These are phyloP conservation scores for Synanthedon formicaeformis DNA, from an alignment of 2,888 invertebrate genomes.

Conservation along the genomic window DNA sequence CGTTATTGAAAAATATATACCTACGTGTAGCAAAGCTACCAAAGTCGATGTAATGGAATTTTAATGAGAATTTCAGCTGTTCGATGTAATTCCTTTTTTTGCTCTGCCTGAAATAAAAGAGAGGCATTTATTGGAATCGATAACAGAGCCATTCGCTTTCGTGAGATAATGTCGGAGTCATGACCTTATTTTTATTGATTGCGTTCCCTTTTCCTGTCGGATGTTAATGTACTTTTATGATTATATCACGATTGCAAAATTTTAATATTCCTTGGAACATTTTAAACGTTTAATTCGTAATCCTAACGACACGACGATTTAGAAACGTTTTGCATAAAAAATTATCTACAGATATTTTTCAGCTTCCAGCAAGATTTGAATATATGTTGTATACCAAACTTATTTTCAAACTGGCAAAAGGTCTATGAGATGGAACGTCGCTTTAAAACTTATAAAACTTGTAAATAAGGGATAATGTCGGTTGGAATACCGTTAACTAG, in stretches of 20 bases:
- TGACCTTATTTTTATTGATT: conserved; percentile 37
- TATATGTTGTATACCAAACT: no score
- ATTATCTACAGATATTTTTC: no score
- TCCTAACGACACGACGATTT: no score
- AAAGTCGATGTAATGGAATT: conserved; percentile 54
- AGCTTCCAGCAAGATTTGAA: no score
- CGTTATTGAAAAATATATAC: conserved; percentile 7
- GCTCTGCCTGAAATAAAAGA: conserved; percentile 34
- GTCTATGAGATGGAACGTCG: no score
- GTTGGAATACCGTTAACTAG: no score
- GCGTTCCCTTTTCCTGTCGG: conserved; percentile 5
- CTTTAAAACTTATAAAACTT: no score
- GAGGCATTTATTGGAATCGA: conserved; percentile 44
- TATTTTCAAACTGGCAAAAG: no score
- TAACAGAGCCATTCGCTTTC: conserved; percentile 27
- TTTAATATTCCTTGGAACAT: background rate
- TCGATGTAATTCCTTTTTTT: conserved; percentile 37
- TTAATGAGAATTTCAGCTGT: conserved; percentile 55
- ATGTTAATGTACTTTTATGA: conserved; percentile 9
- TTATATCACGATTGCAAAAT: conserved; percentile 1
- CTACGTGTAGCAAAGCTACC: conserved; percentile 8
- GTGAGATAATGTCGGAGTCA: conserved; percentile 30
- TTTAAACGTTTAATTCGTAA: background rate
- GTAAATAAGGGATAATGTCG: no score
- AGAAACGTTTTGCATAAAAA: no score